A percentile compares a stretch with the other conserved stretches of the same genome.
Conservation (phyloP, 2,113 vertebrate species). For the Amia ocellicauda region DNA sequence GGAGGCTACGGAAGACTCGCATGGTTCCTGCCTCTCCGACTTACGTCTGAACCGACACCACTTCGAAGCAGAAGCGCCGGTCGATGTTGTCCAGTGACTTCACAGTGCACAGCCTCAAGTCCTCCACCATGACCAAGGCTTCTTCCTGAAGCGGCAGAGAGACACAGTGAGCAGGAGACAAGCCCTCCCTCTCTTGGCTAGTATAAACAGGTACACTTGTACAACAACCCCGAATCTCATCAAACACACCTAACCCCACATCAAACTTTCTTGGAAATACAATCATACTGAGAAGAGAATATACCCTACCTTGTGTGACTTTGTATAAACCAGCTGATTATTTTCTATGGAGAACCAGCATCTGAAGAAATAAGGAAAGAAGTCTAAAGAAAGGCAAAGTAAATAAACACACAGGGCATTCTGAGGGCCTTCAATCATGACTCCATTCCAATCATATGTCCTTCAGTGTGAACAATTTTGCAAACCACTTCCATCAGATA, state of each 20-base stretch:
- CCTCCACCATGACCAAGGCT: conserved; percentile 53
- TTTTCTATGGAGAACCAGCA: conserved; percentile 66
- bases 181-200: background rate
- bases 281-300: background rate
- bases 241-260: background rate
- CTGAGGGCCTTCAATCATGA: background rate
- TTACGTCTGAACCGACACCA: conserved; percentile 68
- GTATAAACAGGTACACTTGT: conserved; percentile 1
- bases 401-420: background rate
- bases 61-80: conserved; percentile 65
- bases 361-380: conserved; percentile 36
- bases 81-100: conserved; percentile 56
- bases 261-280: background rate
- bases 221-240: conserved; percentile 3
- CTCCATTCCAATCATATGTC: too few relatives aligned
- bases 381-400: background rate
- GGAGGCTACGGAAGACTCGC: too few relatives aligned
- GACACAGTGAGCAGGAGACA: background rate
- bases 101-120: conserved; percentile 62
- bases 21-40: too few relatives aligned
- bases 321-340: conserved; percentile 63
- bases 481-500: background rate
- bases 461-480: too few relatives aligned
- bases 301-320: conserved; percentile 60
- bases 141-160: conserved; percentile 47